Base-by-base conservation (phyloP, 1,140 invertebrate genomes). In the Drosophila funebris region DNA sequence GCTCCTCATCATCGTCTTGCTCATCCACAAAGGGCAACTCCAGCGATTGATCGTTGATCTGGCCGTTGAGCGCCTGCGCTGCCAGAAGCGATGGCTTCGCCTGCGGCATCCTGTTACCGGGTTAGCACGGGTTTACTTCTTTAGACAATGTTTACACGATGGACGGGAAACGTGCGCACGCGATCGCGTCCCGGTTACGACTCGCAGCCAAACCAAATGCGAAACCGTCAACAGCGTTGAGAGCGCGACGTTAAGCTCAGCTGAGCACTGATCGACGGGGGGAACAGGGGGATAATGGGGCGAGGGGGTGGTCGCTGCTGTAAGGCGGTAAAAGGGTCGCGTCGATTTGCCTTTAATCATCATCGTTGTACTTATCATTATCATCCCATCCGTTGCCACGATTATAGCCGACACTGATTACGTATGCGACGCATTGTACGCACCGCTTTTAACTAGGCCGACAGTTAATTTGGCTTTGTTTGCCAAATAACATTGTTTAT, bases 321-420 rank as follows among this genome's bases (percentile, higher is more conserved):
- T 58, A 46, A 29, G 14, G 36, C 22, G 62, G 37, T 69, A 27
- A n/a, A 58, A 58, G 53, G 13, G 16, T 20, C 24, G 31, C 13
- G 43, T 57, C 62, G 53, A 52, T 43, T 73, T 61, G 69, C 54
- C 64, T 87, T 78, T 87, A 88, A 87, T 87, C 83, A 82, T 68
- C 57, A 74, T 62, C 36, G 36, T 41, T 50, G 8, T 24, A 50
- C 41, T 56, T 56, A 50, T 56, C 60, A 56, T 88, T 82, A 87
- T 87, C 83, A 82, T 33, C 56, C 14, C 56, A n/a, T 62, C 22
- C 46, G 36, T 7, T 20, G 31, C 20, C 20, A 60, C 71, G 82
- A 87, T 78, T 78, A 85, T 66, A 78, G 27, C 41, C 31, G 13
- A 11, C 44, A 52, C 37, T 66, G 64, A 73, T 80, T 85, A 73